Conservation (phyloP, 2,888 invertebrate species). For the Trichogramma evanescens region DNA sequence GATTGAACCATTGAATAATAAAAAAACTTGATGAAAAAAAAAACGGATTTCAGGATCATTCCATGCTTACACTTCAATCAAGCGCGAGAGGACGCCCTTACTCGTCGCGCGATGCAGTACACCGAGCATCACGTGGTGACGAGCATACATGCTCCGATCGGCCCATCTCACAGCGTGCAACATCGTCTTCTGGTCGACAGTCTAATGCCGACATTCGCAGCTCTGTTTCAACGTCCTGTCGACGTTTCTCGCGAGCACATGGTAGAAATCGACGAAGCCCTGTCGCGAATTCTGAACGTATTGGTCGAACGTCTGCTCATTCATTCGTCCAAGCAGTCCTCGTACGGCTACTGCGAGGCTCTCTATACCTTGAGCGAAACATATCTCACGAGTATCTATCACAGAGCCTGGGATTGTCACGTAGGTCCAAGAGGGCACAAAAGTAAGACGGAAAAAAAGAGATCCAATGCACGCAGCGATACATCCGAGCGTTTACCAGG, state of each 20-base stretch:
- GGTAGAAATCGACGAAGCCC: conserved; percentile 47
- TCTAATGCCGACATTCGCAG: conserved; percentile 50
- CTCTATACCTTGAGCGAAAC: conserved; percentile 59
- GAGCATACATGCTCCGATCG: conserved; percentile 22
- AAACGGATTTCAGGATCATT: conserved; percentile 42
- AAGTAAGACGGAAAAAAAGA: conserved; percentile 22
- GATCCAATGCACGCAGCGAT: conserved; percentile 15
- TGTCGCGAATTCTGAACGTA: conserved; percentile 54
- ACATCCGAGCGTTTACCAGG: conserved; percentile 6
- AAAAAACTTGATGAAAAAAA: not conserved
- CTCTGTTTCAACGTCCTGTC: conserved; percentile 34
- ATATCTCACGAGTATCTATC: conserved; percentile 63
- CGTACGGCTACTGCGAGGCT: conserved; percentile 63
- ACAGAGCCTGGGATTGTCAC: conserved; percentile 60
- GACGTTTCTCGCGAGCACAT: conserved; percentile 25
- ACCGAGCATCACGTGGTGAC: conserved; percentile 39
- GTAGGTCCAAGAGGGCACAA: not conserved
- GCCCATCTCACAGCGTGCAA: conserved; percentile 19
- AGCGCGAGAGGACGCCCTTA: conserved; percentile 51
- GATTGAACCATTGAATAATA: not conserved
- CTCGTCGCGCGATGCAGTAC: conserved; percentile 49
- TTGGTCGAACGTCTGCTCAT: conserved; percentile 53
- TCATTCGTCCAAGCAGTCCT: conserved; percentile 60
- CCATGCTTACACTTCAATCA: conserved; percentile 48
- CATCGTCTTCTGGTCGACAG: conserved; percentile 48